Base-by-base conservation (phyloP, 2,797 vertebrate species). In the Masticophis lateralis region DNA sequence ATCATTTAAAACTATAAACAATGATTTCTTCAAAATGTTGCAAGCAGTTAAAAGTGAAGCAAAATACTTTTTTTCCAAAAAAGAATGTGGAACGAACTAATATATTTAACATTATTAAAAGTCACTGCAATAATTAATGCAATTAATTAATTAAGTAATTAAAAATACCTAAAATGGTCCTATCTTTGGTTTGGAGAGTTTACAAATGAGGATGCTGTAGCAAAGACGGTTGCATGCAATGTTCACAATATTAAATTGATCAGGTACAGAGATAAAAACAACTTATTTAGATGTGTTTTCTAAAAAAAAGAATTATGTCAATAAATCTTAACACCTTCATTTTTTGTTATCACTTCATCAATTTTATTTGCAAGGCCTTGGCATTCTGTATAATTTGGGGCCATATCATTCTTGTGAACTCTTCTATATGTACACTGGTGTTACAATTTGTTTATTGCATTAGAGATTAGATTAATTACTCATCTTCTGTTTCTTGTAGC, bases 391-490 rank as follows among this genome's bases (percentile, higher is more conserved):
- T 92, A n/a, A 32, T 86, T 93, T 61, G 18, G 91, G 32, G 0
- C 61, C 96, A 89, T 90, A 27, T 92, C 5, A 88, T 53, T 94
- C 60, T 57, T 91, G 28, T 92, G 27, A 56, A 57, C 28, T 79
- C 28, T 61, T 63, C 43, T 51, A 28, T 13, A 53, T 94, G 59
- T 1, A 43, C 55, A 25, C 37, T 20, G 88, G 4, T 10, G 91
- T 95, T 91, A 32, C 25, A 93, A 92, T 91, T 12, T 88, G 91
- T 92, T 91, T 86, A 37, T 74, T 94, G 27, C 66, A 61, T 16
- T 94, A 66, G 28, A n/a, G 27, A 87, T 94, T 92, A 66, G 94
- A 91, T 12, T 95, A 43, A 88, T 94, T 59, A 28, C 60, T 83
- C 51, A 20, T 94, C 0, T 32, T 92, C 92, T 92, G 63, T 91